A percentile compares a stretch with the other conserved stretches of the same genome.
Conservation (phyloP, 2,797 vertebrate species). For the Clarias fuscus region DNA sequence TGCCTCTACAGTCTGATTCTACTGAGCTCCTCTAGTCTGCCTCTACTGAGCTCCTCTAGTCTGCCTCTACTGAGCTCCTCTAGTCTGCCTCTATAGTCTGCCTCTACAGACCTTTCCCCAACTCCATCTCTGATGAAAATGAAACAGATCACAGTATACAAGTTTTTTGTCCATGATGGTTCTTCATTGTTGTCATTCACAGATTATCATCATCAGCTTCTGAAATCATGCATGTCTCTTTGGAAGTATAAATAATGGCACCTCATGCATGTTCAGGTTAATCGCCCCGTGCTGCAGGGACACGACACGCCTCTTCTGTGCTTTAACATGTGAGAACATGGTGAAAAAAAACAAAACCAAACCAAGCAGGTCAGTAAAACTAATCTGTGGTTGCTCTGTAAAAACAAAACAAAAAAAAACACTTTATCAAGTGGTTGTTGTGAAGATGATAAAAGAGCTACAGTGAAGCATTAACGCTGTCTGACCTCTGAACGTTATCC, state of each 20-base stretch:
- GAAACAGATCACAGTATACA: neutral
- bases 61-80: too few relatives aligned
- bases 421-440: slow-evolving; percentile 10
- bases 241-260: slow-evolving; percentile 26
- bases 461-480: slow-evolving; percentile 26
- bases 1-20: too few relatives aligned
- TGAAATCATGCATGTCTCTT: slow-evolving; percentile 38
- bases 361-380: neutral
- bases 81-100: too few relatives aligned
- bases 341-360: neutral
- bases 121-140: neutral
- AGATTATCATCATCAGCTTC: slow-evolving; percentile 8
- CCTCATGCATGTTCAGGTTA: slow-evolving; percentile 40
- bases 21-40: too few relatives aligned
- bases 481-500: slow-evolving; percentile 2
- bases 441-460: slow-evolving; percentile 17
- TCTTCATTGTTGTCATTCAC: slow-evolving; percentile 4
- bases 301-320: slow-evolving; percentile 3
- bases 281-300: neutral
- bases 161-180: neutral
- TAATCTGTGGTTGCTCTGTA: neutral
- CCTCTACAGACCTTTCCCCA: neutral
- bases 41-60: too few relatives aligned
- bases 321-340: neutral
- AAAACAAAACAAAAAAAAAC: neutral